phyloP scores from a whole-genome alignment of 2,888 invertebrate species.

The Mactromeris polynyma region DNA sequence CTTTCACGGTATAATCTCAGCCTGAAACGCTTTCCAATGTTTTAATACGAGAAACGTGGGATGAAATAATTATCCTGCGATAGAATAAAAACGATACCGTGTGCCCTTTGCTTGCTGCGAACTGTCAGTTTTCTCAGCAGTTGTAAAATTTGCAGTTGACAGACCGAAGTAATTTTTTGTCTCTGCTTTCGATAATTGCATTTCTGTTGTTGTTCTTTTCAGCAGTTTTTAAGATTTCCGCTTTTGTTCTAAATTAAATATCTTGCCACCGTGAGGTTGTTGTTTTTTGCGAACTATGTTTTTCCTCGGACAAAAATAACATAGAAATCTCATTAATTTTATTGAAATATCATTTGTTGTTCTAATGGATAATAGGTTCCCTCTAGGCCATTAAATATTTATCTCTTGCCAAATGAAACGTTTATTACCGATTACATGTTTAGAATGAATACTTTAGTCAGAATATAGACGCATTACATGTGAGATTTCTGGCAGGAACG shows the following conservation, averaged over 20 bases:
- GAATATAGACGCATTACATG: background rate
- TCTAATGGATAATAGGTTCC: background rate
- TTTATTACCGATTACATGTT: background rate
- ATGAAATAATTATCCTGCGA: background rate
- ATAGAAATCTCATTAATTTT: background rate
- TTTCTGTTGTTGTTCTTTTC: background rate
- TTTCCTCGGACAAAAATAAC: constrained; percentile 6
- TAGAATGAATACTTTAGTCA: background rate
- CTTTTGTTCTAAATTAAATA: background rate
- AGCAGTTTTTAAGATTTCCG: background rate
- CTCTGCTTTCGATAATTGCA: background rate
- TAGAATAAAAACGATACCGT: background rate
- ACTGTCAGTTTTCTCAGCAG: constrained; percentile 5
- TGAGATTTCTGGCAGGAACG: background rate
- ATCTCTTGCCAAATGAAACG: background rate
- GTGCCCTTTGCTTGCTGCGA: background rate
- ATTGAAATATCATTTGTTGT: background rate
- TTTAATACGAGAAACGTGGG: background rate
- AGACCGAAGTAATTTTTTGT: background rate
- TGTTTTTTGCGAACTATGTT: background rate
- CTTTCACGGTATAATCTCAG: background rate
- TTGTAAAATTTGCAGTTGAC: constrained; percentile 15
- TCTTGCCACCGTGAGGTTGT: background rate
- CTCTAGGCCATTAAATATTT: background rate
- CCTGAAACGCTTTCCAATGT: background rate